phyloP scores from a whole-genome alignment of 2,113 vertebrate species.

The Sula dactylatra region DNA sequence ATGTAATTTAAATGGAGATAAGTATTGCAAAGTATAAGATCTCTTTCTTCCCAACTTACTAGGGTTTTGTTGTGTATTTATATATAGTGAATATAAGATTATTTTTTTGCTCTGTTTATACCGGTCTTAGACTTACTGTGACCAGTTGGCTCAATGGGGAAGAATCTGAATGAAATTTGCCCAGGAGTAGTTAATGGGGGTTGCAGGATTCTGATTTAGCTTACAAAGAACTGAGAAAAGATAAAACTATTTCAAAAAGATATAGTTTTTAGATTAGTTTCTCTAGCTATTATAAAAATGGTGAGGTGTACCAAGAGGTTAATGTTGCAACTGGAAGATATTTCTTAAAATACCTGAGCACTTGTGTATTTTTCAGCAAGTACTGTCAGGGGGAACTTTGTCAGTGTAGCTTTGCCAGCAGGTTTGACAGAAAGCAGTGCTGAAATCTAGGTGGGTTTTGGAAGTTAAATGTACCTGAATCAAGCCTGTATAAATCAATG shows the following conservation, averaged over 20 bases:
- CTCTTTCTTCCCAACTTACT: background rate
- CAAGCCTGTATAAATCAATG: slow-evolving; percentile 20
- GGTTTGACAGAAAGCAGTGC: background rate
- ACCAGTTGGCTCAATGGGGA: background rate
- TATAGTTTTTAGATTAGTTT: background rate
- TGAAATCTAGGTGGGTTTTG: slow-evolving; percentile 2
- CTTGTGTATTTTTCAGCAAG: background rate
- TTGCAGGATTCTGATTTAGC: background rate
- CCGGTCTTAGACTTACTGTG: background rate
- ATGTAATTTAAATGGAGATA: background rate
- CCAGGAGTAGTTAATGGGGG: background rate
- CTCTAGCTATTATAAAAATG: background rate
- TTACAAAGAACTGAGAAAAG: background rate
- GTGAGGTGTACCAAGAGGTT: background rate
- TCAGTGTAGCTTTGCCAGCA: background rate
- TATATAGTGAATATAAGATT: background rate
- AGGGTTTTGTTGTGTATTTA: background rate
- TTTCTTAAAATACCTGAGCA: background rate
- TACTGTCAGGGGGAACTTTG: background rate
- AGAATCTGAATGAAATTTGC: background rate
- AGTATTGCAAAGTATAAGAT: background rate
- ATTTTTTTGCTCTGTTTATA: background rate
- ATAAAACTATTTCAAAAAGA: background rate
- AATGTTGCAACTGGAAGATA: background rate
- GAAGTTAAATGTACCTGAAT: background rate